Base-by-base conservation (phyloP, 2,113 vertebrate species). In the Dinomys branickii region DNA sequence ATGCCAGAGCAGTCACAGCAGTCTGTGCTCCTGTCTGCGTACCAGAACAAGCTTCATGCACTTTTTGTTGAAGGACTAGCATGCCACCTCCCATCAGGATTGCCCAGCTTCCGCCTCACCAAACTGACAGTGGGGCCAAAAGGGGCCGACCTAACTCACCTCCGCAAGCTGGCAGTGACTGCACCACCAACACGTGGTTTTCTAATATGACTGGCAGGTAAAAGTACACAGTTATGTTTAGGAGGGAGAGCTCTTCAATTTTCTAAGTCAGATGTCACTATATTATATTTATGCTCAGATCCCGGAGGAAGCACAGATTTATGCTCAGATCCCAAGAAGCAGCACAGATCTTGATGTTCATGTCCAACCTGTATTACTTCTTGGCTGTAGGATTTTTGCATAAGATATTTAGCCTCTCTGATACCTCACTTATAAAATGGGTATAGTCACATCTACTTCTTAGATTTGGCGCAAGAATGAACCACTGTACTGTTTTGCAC, bases 181-280 rank as follows among this genome's bases (percentile, higher is more conserved):
- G 14, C 44, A 50, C 44, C 14, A 41, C 12, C 1, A 69, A 94
- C 56, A 54, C 20, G 1, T 2, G 24, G 65, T 24, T 88, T 97
- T 89, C 50, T 75, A 38, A 24, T 90, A 69, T 52, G 33, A 90
- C 11, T 88, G 28, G 69, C 77, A 41, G 41, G 61, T 44, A 88
- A 82, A 86, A 84, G 16, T 50, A 61, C 1, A 33, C 28, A n/a
- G 28, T 75, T 87, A 47, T 65, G 28, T 28, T 86, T 52, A 94
- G 41, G 54, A 86, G 47, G 28, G 90, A 67, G 14, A 52, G 59
- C 56, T 85, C 47, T 33, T 56, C 14, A 50, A 3, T 92, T 75
- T 96, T 84, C 73, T 91, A 85, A 94, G 67, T 85, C 71, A 59
- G 59, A 47, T 61, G 47, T 85, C 80, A 91, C 61, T 73, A 13